phyloP scores from a whole-genome alignment of 2,888 invertebrate species.

The Anoplius nigerrimus region DNA sequence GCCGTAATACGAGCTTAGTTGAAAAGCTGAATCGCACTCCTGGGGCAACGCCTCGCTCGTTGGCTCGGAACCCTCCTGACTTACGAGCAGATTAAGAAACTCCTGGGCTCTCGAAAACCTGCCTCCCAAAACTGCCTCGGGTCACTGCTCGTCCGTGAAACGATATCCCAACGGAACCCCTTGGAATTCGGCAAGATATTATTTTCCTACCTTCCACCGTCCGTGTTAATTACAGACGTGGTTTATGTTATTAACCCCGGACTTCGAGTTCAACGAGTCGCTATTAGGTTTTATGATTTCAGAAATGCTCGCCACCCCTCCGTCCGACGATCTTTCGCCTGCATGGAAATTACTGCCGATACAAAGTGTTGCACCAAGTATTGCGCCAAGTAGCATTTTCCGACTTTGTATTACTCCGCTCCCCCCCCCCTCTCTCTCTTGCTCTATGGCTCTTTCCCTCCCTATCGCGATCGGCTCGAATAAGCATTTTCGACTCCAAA shows the following conservation, averaged over 20 bases:
- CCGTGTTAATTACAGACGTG: conserved; percentile 54
- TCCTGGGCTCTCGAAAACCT: conserved; percentile 55
- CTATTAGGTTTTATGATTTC: conserved; percentile 5
- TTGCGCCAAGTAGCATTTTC: too few species aligned
- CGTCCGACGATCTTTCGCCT: too few species aligned
- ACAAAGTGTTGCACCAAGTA: too few species aligned
- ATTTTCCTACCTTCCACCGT: conserved; percentile 47
- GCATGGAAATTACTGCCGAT: too few species aligned
- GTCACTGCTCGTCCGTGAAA: conserved; percentile 57
- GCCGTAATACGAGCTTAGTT: conserved; percentile 60
- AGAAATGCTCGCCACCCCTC: background rate
- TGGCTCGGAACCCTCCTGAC: conserved; percentile 63
- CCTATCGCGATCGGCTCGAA: too few species aligned
- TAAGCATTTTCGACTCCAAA: too few species aligned
- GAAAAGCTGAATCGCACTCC: conserved; percentile 65
- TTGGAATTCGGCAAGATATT: conserved; percentile 54
- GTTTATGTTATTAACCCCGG: conserved; percentile 53
- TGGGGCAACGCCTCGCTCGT: conserved; percentile 63
- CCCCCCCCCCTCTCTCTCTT: too few species aligned
- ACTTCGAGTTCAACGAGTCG: conserved; percentile 1
- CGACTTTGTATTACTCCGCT: too few species aligned
- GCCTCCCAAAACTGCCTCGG: conserved; percentile 57
- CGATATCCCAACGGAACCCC: conserved; percentile 54
- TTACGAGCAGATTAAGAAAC: conserved; percentile 66
- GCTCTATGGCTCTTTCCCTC: too few species aligned